Percentiles rank a stretch among this genome's conserved stretches.
These are phyloP conservation scores for Drosophila demipolita DNA, from an alignment of 2,888 invertebrate species.

Conservation along the genomic window DNA sequence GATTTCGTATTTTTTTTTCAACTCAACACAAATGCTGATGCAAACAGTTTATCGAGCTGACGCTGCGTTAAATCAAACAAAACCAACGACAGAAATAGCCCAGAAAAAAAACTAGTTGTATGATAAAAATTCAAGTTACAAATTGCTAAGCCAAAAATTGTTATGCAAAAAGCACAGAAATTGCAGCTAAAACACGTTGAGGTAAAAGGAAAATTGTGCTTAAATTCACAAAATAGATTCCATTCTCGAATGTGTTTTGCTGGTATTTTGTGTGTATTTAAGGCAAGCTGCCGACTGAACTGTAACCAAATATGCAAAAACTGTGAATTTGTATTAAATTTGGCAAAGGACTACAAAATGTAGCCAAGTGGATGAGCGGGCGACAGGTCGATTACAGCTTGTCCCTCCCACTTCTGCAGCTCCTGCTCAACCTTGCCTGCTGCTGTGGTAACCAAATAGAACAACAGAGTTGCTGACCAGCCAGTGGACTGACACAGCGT, in stretches of 20 bases:
- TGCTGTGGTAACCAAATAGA: slow-evolving; percentile 21
- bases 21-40: slow-evolving; percentile 37
- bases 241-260: slow-evolving; percentile 8
- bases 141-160: slow-evolving; percentile 49
- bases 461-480: slow-evolving; percentile 44
- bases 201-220: slow-evolving; percentile 38
- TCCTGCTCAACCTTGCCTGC: not conserved
- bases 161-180: slow-evolving; percentile 48
- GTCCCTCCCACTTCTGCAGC: not conserved
- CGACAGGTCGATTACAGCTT: slow-evolving; percentile 59
- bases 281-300: slow-evolving; percentile 21
- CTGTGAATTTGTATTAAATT: slow-evolving; percentile 71
- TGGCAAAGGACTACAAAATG: slow-evolving; percentile 49
- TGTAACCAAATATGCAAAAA: slow-evolving; percentile 70
- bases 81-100: slow-evolving; percentile 3
- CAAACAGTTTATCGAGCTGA: slow-evolving; percentile 40
- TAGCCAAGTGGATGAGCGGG: slow-evolving; percentile 48
- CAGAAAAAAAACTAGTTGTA: not conserved
- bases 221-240: slow-evolving; percentile 47
- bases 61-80: slow-evolving; percentile 36
- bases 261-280: slow-evolving; percentile 19
- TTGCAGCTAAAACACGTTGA: slow-evolving; percentile 35
- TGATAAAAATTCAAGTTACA: slow-evolving; percentile 28
- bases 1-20: slow-evolving; percentile 21
- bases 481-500: slow-evolving; percentile 69